Percentiles rank a stretch among this genome's conserved stretches.
phyloP scores from a whole-genome alignment of 2,888 invertebrate species.

The Ypsolopha scabrella region DNA sequence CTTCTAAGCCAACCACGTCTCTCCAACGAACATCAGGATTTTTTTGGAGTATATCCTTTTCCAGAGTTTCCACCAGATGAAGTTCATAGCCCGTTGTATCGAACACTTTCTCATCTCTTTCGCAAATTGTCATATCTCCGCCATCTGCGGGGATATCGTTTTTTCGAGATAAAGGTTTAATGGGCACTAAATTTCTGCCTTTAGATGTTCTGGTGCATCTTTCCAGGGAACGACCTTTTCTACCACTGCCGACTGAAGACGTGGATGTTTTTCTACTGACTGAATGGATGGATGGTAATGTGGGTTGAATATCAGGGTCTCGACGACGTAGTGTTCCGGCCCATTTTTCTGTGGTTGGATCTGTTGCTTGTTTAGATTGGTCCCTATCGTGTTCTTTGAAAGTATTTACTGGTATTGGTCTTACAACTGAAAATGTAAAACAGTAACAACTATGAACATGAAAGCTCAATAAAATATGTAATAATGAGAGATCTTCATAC shows the following conservation, averaged over 20 bases:
- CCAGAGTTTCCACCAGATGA: constrained; percentile 84
- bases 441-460: neutral
- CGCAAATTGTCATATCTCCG: constrained; percentile 37
- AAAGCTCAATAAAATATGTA: neutral
- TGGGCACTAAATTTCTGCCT: constrained; percentile 36
- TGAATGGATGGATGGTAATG: constrained; percentile 68
- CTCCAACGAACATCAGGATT: constrained; percentile 88
- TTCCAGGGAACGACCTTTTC: constrained; percentile 59
- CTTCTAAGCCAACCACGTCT: constrained; percentile 79
- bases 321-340: constrained; percentile 75
- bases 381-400: constrained; percentile 35
- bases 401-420: constrained; percentile 37
- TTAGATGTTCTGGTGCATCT: constrained; percentile 34
- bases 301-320: constrained; percentile 75
- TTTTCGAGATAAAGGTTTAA: constrained; percentile 43
- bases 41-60: constrained; percentile 85
- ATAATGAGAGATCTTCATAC: neutral
- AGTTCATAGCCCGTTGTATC: constrained; percentile 79
- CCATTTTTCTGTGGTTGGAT: constrained; percentile 74
- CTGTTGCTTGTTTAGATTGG: constrained; percentile 34
- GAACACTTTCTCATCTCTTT: constrained; percentile 66
- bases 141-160: constrained; percentile 46
- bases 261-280: constrained; percentile 61
- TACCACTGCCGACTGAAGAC: constrained; percentile 49
- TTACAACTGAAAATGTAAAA: constrained; percentile 40